phyloP scores from a whole-genome alignment of 2,113 vertebrate genomes.

The Xiphophorus hellerii region DNA sequence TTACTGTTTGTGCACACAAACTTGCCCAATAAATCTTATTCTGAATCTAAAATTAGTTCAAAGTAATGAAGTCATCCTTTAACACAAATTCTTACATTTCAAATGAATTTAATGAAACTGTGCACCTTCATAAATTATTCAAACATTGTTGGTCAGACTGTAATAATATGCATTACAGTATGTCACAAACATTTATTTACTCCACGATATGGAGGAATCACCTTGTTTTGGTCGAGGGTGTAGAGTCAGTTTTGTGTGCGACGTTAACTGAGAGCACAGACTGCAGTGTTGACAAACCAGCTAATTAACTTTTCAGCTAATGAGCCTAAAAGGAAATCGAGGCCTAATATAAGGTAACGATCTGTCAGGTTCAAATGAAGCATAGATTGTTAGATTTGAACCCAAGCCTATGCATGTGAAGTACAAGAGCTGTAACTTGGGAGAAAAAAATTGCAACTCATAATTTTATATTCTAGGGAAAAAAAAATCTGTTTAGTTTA shows the following conservation, averaged over 20 bases:
- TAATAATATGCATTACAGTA: neutral
- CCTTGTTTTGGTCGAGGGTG: neutral
- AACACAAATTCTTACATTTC: no score
- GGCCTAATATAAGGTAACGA: slow-evolving; percentile 5
- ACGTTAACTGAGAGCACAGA: slow-evolving; percentile 18
- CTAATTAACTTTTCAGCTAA: slow-evolving; percentile 60
- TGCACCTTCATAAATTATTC: no score
- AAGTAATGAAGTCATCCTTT: no score
- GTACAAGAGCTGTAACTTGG: neutral
- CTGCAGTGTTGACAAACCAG: slow-evolving; percentile 36
- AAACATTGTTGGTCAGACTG: no score
- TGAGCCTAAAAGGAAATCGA: slow-evolving; percentile 32
- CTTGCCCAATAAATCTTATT: no score
- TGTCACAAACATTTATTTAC: slow-evolving; percentile 16
- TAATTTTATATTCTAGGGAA: no score
- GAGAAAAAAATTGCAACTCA: no score
- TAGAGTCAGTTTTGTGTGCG: neutral
- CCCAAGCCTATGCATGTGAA: neutral
- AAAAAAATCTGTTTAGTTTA: no score
- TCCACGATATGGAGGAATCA: neutral
- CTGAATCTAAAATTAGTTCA: no score
- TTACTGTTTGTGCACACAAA: no score
- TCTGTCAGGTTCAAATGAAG: neutral
- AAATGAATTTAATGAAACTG: no score
- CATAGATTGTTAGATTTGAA: neutral